Percentiles rank a stretch among this genome's conserved stretches.
These are phyloP conservation scores for Drosophila neotestacea DNA, from an alignment of 2,888 invertebrate species.

Conservation along the genomic window DNA sequence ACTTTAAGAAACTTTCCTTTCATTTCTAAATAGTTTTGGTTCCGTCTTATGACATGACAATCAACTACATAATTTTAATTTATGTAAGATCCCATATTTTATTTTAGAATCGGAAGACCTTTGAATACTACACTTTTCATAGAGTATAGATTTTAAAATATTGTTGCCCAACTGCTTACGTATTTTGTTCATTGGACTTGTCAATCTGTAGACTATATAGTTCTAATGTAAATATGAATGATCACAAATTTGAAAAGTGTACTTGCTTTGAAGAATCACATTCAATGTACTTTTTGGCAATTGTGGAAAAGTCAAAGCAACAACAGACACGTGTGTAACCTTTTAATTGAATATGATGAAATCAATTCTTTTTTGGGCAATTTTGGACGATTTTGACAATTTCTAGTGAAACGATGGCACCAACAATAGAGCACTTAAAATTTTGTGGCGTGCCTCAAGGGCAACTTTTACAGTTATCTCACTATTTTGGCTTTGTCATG, in stretches of 20 bases:
- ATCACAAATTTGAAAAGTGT: background rate
- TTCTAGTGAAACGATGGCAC: conserved; percentile 19
- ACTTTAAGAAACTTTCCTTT: background rate
- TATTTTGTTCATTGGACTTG: conserved; percentile 14
- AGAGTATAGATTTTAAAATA: background rate
- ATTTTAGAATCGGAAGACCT: background rate
- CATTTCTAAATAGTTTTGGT: background rate
- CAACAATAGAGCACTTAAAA: conserved; percentile 29
- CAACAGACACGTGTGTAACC: conserved; percentile 20
- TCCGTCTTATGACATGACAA: background rate
- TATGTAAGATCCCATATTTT: background rate
- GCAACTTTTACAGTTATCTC: conserved; percentile 33
- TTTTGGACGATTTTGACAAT: conserved; percentile 46
- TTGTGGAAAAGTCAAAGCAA: conserved; percentile 1
- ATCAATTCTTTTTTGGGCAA: conserved; percentile 19
- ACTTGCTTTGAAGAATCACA: background rate
- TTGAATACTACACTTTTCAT: background rate
- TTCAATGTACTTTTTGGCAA: too few relatives aligned
- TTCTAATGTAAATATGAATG: conserved; percentile 13
- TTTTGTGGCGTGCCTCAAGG: conserved; percentile 40
- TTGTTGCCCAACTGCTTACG: background rate
- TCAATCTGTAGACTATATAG: background rate
- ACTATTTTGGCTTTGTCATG: conserved; percentile 31
- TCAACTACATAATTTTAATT: background rate
- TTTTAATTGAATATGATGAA: conserved; percentile 58